Conservation (phyloP, 1,140 invertebrate genomes). For the Drosophila sp. region DNA sequence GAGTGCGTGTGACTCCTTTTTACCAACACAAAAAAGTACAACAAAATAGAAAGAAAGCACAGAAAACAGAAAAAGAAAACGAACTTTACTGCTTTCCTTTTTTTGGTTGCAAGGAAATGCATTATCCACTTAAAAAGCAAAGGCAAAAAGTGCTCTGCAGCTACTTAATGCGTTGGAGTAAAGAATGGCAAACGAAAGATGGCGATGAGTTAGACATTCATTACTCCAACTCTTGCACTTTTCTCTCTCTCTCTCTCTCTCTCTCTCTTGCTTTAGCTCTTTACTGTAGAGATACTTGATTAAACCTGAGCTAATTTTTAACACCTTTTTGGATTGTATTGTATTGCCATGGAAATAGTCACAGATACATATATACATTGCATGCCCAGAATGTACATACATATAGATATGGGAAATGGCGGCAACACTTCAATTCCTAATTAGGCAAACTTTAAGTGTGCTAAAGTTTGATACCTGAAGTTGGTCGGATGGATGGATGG, state of each 20-base stretch:
- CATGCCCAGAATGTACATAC: slow-evolving; percentile 21
- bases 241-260: not conserved
- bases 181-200: slow-evolving; percentile 26
- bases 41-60: not conserved
- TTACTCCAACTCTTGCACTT: not conserved
- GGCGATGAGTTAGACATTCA: slow-evolving; percentile 13
- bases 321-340: slow-evolving; percentile 59
- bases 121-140: slow-evolving; percentile 74
- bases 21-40: not conserved
- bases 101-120: slow-evolving; percentile 67
- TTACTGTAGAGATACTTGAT: slow-evolving; percentile 38
- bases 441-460: slow-evolving; percentile 48
- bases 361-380: slow-evolving; percentile 33
- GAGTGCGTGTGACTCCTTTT: slow-evolving; percentile 48
- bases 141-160: slow-evolving; percentile 62
- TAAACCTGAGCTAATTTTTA: slow-evolving; percentile 68
- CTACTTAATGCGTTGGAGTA: slow-evolving; percentile 63
- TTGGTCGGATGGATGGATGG: slow-evolving; percentile 6
- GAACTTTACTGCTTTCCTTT: slow-evolving; percentile 40
- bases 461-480: slow-evolving; percentile 42
- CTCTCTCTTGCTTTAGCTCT: not conserved
- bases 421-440: slow-evolving; percentile 63
- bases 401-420: not conserved
- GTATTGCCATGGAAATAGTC: slow-evolving; percentile 4
- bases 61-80: not conserved